Evolutionary conservation across 2,113 vertebrate genomes (phyloP).

Genomic region (Leptodactylus fuscus): DNA sequence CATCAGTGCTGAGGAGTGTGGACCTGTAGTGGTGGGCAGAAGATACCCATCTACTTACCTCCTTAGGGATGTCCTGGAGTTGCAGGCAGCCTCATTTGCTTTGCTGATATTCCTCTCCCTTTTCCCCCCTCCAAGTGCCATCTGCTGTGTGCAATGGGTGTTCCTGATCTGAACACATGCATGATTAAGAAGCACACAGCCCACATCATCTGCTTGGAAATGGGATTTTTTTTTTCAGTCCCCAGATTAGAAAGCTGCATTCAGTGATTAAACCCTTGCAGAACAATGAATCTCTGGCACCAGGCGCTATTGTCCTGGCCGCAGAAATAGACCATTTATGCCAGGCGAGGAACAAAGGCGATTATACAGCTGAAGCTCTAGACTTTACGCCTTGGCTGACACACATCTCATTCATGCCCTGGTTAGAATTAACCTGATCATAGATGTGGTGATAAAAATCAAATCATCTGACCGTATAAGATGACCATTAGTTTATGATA

Average conservation of each 20-base stretch:
- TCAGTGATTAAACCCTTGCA: conserved; percentile 15
- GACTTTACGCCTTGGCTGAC: conserved; percentile 8
- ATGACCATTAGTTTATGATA: not conserved
- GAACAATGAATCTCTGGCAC: conserved; percentile 28
- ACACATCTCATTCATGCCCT: not conserved
- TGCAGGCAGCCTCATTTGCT: not conserved
- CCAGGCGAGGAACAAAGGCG: not conserved
- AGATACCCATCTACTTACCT: not conserved
- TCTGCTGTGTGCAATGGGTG: conserved; percentile 47
- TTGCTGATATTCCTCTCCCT: not conserved
- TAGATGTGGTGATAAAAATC: not conserved
- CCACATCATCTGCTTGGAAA: conserved; percentile 24
- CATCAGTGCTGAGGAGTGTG: not conserved
- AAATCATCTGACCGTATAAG: not conserved
- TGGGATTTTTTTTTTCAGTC: not conserved
- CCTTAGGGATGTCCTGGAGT: conserved; percentile 12
- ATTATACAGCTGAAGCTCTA: not conserved
- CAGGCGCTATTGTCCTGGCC: conserved; percentile 5
- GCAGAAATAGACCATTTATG: not conserved
- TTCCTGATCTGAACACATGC: conserved; percentile 19
- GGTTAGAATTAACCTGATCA: not conserved
- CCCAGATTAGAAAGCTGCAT: conserved; percentile 15
- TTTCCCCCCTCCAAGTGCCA: conserved; percentile 22
- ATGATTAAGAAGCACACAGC: conserved; percentile 44
- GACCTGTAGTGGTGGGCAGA: not conserved